Evolutionary conservation across 1,140 invertebrate genomes (phyloP).

Genomic region (Drosophila ohnishii): DNA sequence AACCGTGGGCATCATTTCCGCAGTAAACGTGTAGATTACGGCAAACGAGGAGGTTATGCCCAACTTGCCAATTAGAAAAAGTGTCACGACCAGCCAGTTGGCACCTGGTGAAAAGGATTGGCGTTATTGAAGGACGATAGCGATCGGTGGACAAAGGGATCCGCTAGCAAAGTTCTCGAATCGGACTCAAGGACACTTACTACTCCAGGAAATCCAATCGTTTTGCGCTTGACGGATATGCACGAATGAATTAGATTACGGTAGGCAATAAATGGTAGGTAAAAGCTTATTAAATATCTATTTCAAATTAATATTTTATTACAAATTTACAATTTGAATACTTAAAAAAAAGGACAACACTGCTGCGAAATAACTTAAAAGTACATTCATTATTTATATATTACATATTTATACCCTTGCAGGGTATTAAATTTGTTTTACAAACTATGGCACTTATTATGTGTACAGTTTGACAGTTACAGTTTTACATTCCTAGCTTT

Average conservation of each 20-base stretch:
- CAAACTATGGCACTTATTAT: background rate
- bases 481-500: too few relatives aligned
- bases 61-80: constrained; percentile 87
- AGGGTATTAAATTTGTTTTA: too few relatives aligned
- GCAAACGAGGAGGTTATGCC: constrained; percentile 86
- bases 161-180: background rate
- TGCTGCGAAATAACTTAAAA: too few relatives aligned
- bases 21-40: constrained; percentile 86
- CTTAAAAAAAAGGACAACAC: background rate
- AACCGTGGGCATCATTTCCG: constrained; percentile 87
- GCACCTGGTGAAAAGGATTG: constrained; percentile 64
- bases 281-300: background rate
- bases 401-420: too few relatives aligned
- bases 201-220: constrained; percentile 35
- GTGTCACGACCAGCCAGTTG: constrained; percentile 83
- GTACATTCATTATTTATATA: too few relatives aligned
- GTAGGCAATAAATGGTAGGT: too few relatives aligned
- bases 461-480: too few relatives aligned
- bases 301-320: background rate
- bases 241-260: constrained; percentile 4
- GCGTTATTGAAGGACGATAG: background rate
- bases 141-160: background rate
- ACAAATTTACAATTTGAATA: background rate
- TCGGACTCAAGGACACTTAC: background rate
- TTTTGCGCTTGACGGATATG: constrained; percentile 51